phyloP scores from a whole-genome alignment of 2,797 vertebrate genomes.

The Hyperoplus immaculatus region DNA sequence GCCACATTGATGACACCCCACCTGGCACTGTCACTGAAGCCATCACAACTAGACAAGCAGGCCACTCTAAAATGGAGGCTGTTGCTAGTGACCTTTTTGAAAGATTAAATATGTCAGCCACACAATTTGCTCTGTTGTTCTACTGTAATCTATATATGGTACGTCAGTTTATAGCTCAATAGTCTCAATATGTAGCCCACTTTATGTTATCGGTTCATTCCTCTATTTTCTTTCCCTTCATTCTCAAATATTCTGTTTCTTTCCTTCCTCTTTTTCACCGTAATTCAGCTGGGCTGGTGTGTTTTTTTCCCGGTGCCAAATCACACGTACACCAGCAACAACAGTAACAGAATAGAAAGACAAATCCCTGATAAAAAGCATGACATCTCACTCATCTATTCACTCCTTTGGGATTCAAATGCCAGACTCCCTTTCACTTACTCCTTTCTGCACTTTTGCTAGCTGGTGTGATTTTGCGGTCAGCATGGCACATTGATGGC shows the following conservation, averaged over 20 bases:
- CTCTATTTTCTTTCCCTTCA: background rate
- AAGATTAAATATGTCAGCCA: constrained; percentile 49
- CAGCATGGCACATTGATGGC: constrained; percentile 43
- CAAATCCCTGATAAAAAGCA: constrained; percentile 47
- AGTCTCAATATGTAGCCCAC: background rate
- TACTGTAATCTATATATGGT: constrained; percentile 6
- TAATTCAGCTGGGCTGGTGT: background rate
- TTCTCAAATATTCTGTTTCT: constrained; percentile 22
- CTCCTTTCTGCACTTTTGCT: constrained; percentile 23
- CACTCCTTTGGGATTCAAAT: constrained; percentile 35
- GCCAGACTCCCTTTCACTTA: constrained; percentile 28
- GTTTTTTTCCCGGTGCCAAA: constrained; percentile 24
- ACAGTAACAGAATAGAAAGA: constrained; percentile 24
- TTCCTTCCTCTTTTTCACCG: background rate
- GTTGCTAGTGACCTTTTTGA: constrained; percentile 58
- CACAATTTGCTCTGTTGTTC: constrained; percentile 20
- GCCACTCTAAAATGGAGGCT: constrained; percentile 33
- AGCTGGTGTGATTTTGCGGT: constrained; percentile 43
- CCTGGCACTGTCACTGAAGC: constrained; percentile 54
- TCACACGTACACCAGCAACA: constrained; percentile 20
- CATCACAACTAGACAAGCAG: constrained; percentile 49
- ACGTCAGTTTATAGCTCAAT: background rate
- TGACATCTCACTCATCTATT: constrained; percentile 40
- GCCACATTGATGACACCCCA: constrained; percentile 44
- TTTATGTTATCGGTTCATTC: constrained; percentile 1